Evolutionary conservation across 2,797 vertebrate genomes (phyloP).

Genomic region (Strix occidentalis): DNA sequence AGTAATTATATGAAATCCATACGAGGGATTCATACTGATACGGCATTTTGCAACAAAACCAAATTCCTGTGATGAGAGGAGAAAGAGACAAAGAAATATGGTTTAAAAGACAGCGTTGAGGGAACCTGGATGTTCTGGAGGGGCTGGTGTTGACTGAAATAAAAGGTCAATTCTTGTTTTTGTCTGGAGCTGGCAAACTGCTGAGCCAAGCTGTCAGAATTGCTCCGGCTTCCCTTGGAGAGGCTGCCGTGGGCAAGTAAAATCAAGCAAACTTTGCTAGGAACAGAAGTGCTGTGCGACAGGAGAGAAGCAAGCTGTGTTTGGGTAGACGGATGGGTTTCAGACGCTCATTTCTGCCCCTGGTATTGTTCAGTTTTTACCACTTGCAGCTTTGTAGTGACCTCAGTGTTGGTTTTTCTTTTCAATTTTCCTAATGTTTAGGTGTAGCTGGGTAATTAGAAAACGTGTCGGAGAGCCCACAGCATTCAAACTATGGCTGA

Average conservation of each 20-base stretch:
- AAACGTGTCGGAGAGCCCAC: rapidly evolving
- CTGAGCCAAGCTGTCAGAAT: neutral
- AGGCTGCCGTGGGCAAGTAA: neutral
- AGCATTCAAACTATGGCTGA: neutral
- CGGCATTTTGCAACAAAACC: neutral
- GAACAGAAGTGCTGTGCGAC: neutral
- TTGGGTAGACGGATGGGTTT: neutral
- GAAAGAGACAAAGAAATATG: neutral
- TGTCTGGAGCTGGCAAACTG: neutral
- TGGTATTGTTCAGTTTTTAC: neutral
- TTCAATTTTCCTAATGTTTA: neutral
- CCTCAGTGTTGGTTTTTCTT: neutral
- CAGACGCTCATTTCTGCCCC: rapidly evolving
- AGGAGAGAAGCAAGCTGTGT: neutral
- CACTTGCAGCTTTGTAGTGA: neutral
- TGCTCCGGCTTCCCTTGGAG: neutral
- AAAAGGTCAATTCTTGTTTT: neutral
- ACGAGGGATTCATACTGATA: neutral
- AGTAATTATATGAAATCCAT: neutral
- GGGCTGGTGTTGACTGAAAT: neutral
- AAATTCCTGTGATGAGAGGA: neutral
- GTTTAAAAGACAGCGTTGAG: neutral
- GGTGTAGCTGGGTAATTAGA: neutral
- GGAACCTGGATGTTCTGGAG: neutral
- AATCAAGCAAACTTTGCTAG: neutral